Base-by-base conservation (phyloP, 2,888 invertebrate genomes). In the Eupithecia abbreviata region DNA sequence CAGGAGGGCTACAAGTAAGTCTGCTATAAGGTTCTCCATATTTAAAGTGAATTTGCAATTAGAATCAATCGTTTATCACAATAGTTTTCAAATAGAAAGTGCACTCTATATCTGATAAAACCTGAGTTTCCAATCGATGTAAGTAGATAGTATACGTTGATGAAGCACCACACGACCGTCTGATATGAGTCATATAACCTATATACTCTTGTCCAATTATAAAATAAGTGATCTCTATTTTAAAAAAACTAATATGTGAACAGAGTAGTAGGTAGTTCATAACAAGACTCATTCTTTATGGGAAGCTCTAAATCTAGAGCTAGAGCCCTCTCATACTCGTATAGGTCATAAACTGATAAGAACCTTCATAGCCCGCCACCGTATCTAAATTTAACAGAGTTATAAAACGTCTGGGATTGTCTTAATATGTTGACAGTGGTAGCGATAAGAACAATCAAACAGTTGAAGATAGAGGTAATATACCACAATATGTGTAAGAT, bases 1-100 rank as follows among this genome's bases (percentile, higher is more conserved):
- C 96, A 77, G 96, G 95, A 42, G 84, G 75, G 1, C 81, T 90
- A 69, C 90, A 90, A 84, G 91, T 91, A 77, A 51, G 68, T 45
- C 15, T 7, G 5, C 6, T 43, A 45, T 42, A 9, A 45, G 7
- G 43, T 42, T 66, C 5, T 42, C 41, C 13, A 67, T 67, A 7
- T 66, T 66, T 66, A 6, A 66, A 66, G 10, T 30, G 58, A 7
- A 58, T 45, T 45, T 6, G 7, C 45, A 45, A 45, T 58, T 58
- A 9, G 4, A 30, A 30, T 30, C 4, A 30, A 62, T 62, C 3
- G 18, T 30, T 30, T 62, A 12, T 10, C 4, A 30, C n/a, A 62
- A 62, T 58, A 18, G 18, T 55, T 7, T n/a, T n/a, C 5, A 55
- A 55, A n/a, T 18, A 9, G 9, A 9, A 58, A 18, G 55, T n/a